Base-by-base conservation (phyloP, 1,140 invertebrate species). In the Nymphalis io region DNA sequence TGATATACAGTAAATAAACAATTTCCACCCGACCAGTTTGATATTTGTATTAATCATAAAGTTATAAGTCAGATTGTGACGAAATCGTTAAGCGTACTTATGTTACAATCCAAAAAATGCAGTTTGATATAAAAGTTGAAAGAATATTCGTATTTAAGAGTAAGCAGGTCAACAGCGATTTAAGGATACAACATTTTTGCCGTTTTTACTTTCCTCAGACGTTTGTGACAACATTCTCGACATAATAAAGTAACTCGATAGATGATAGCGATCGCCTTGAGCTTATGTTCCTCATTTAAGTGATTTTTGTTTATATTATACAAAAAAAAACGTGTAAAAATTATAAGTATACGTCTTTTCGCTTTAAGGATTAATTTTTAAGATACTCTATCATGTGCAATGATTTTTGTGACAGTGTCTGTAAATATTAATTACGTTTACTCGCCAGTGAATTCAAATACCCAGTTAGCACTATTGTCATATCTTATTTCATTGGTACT, bases 241-340 rank as follows among this genome's bases (percentile, higher is more conserved):
- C 4, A 44, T 23, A 55, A 15, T 40, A 51, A 63, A 63, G 61
- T 53, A 63, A 63, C 61, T 63, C 46, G 61, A 53, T 53, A 33
- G 23, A 20, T 48, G 20, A 57, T 55, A 67, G 42, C 42, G 42
- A 18, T 48, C 44, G 64, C 61, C 63, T 69, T 69, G 67, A 75
- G 65, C 62, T 76, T 70, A 76, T 70, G 74, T 76, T 76, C 74
- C 74, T 76, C 67, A 68, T 70, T 76, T 75, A 72, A 75, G 70
- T 75, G 62, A 75, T 68, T 76, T 65, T 75, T 58, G 44, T 64
- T 61, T 65, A 62, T 66, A 65, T 66, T 51, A 59, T 51, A 51
- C 20, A 20, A 20, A 51, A 46, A 62, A 68, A 66, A 53, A 60
- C 16, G 59, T 75, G 74, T 75, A 75, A 68, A 73, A 71, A 71